These are phyloP conservation scores for Leptarthrus brevirostris DNA, from an alignment of 2,888 invertebrate species.

Conservation along the genomic window DNA sequence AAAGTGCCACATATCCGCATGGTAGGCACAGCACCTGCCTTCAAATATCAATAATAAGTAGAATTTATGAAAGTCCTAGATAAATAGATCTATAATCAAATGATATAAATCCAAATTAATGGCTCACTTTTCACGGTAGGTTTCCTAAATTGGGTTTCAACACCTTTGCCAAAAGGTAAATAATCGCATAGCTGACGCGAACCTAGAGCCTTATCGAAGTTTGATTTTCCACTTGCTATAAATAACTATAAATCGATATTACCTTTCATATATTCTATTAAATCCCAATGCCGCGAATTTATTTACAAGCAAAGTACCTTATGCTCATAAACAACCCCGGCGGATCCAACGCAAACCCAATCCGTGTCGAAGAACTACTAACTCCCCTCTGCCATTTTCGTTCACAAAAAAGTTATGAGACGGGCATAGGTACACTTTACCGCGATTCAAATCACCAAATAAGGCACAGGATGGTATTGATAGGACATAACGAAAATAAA, in stretches of 20 bases:
- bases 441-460: neutral
- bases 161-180: conserved; percentile 17
- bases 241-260: conserved; percentile 45
- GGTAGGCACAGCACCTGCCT: conserved; percentile 9
- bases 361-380: neutral
- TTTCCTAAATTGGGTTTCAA: conserved; percentile 28
- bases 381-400: neutral
- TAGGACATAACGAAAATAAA: conserved; percentile 31
- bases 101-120: conserved; percentile 54
- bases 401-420: conserved; percentile 2
- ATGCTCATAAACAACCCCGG: conserved; percentile 1
- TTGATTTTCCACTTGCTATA: conserved; percentile 37
- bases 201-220: conserved; percentile 9
- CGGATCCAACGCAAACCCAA: neutral
- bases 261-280: conserved; percentile 46
- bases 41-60: conserved; percentile 47
- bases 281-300: conserved; percentile 42
- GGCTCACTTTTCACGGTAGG: conserved; percentile 48
- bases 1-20: conserved; percentile 14
- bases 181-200: conserved; percentile 37
- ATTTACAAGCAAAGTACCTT: conserved; percentile 26
- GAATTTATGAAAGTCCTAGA: conserved; percentile 49
- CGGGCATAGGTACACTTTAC: conserved; percentile 1
- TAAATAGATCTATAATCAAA: conserved; percentile 52
- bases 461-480: conserved; percentile 42